Evolutionary conservation across 2,888 invertebrate genomes (phyloP).

Genomic region (Polyommatus iphigenia): DNA sequence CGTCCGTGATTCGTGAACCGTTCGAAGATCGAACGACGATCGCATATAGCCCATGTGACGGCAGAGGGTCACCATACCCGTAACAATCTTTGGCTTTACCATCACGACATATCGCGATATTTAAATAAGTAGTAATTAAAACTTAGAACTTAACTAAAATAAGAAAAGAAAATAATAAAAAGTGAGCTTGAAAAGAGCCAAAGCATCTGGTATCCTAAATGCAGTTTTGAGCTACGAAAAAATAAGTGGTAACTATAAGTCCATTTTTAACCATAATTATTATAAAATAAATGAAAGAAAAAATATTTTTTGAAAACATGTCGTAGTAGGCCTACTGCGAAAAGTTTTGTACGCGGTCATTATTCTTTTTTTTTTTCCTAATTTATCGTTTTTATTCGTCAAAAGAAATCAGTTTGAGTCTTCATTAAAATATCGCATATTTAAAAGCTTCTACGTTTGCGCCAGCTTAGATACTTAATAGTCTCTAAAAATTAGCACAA

Average conservation of each 20-base stretch:
- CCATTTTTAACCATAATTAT: neutral
- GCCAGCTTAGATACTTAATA: constrained; percentile 5
- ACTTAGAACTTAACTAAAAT: constrained; percentile 54
- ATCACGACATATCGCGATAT: constrained; percentile 79
- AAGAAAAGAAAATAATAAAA: constrained; percentile 48
- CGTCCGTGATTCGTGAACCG: constrained; percentile 25
- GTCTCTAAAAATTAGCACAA: constrained; percentile 43
- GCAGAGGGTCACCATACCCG: constrained; percentile 81
- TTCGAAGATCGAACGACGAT: constrained; percentile 49
- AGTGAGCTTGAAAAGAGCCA: constrained; percentile 56
- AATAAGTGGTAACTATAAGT: constrained; percentile 3
- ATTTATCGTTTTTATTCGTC: neutral
- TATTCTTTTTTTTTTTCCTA: neutral
- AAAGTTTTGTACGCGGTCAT: neutral
- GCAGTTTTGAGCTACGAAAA: constrained; percentile 55
- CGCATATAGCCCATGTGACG: constrained; percentile 70
- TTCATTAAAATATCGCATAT: neutral
- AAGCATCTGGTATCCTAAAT: constrained; percentile 50
- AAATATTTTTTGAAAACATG: neutral
- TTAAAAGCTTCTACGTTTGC: neutral
- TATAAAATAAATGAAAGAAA: neutral
- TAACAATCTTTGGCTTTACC: constrained; percentile 81
- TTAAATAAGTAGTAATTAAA: constrained; percentile 52
- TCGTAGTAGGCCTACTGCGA: neutral
- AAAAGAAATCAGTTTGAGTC: neutral